These are phyloP conservation scores for Diarsia brunnea DNA, from an alignment of 2,888 invertebrate genomes.

Conservation along the genomic window DNA sequence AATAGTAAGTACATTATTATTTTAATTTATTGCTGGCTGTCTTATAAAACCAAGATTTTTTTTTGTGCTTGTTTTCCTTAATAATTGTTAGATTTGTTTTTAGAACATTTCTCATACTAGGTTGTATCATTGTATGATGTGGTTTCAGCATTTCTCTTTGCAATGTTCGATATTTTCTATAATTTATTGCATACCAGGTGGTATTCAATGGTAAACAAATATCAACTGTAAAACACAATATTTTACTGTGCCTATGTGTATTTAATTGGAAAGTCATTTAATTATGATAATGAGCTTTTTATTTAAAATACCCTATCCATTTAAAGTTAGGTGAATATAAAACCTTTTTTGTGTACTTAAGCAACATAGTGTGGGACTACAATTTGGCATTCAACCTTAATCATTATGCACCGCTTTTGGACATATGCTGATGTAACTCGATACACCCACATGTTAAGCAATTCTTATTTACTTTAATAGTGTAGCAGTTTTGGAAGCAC, in stretches of 20 bases:
- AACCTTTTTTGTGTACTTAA: conserved; percentile 29
- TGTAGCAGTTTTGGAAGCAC: conserved; percentile 12
- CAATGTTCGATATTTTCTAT: too few species aligned
- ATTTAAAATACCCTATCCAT: conserved; percentile 13
- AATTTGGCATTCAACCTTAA: conserved; percentile 44
- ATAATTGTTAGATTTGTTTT: not conserved
- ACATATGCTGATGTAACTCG: conserved; percentile 41
- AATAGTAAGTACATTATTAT: conserved; percentile 91
- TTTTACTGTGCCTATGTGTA: not conserved
- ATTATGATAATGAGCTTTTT: conserved; percentile 12
- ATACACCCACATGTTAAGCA: conserved; percentile 54
- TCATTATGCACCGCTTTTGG: conserved; percentile 50
- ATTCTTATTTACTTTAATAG: conserved; percentile 32
- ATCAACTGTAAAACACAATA: not conserved
- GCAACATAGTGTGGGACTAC: conserved; percentile 48
- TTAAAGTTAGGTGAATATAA: conserved; percentile 4
- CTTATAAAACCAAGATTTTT: not conserved
- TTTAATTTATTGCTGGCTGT: not conserved
- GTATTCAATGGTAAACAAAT: not conserved
- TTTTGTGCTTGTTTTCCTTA: not conserved
- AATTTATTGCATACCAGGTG: not conserved
- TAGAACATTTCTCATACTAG: not conserved
- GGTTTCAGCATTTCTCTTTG: too few species aligned
- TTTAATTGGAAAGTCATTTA: not conserved
- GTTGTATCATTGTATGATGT: too few species aligned